Evolutionary conservation across 23 tunicate species (phyloP).

Genomic region (Trididemnum clinides): DNA sequence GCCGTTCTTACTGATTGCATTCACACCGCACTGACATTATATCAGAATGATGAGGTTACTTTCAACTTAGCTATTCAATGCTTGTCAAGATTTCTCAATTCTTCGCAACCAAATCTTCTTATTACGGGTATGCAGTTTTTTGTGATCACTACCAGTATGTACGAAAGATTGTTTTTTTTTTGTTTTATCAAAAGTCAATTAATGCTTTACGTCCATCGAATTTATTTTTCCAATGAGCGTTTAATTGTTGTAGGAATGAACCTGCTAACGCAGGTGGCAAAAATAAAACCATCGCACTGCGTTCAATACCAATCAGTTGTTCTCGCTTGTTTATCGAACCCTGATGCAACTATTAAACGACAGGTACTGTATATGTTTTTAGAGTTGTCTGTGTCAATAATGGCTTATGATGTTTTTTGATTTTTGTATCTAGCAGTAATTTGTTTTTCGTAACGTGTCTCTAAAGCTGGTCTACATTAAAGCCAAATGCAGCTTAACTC

Average conservation of each 20-base stretch:
- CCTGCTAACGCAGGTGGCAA: slow-evolving; percentile 28
- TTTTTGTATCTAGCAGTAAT: too few species aligned
- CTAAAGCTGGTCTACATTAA: too few species aligned
- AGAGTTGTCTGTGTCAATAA: too few species aligned
- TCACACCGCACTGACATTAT: background rate
- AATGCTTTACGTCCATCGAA: too few species aligned
- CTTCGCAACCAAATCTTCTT: slow-evolving; percentile 21
- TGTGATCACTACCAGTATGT: too few species aligned
- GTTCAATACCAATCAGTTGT: slow-evolving; percentile 28
- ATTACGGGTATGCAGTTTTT: background rate
- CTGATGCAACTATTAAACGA: slow-evolving; percentile 32
- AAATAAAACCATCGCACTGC: slow-evolving; percentile 18
- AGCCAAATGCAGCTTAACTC: too few species aligned
- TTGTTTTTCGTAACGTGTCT: too few species aligned
- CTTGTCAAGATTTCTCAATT: slow-evolving; percentile 24
- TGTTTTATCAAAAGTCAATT: background rate
- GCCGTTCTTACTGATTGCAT: slow-evolving; percentile 43
- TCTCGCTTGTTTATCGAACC: background rate
- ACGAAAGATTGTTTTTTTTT: background rate
- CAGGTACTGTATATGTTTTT: slow-evolving; percentile 8
- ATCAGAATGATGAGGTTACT: background rate
- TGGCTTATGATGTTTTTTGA: too few species aligned
- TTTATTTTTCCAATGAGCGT: too few species aligned
- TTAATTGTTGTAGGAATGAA: slow-evolving; percentile 19
- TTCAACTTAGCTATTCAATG: slow-evolving; percentile 1